Evolutionary conservation across 2,888 invertebrate species (phyloP).

Genomic region (Cylloceria caligata): DNA sequence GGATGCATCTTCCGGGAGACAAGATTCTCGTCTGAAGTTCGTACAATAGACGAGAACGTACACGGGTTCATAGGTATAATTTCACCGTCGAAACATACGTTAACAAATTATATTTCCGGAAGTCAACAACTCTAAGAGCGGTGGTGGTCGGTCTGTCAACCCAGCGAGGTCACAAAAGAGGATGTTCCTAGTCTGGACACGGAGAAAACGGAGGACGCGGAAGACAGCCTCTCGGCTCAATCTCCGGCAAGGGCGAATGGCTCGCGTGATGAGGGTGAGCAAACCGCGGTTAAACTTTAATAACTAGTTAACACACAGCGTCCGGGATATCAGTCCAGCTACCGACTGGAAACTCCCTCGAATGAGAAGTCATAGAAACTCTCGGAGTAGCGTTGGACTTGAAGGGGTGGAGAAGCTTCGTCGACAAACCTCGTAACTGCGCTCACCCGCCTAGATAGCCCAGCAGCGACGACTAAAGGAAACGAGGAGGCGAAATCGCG

Average conservation of each 20-base stretch:
- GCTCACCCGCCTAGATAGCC: constrained; percentile 21
- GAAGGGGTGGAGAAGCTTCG: constrained; percentile 18
- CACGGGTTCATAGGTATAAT: neutral
- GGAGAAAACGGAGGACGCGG: constrained; percentile 32
- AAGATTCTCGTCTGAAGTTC: neutral
- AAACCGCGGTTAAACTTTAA: constrained; percentile 79
- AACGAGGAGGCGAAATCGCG: constrained; percentile 58
- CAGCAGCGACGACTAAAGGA: constrained; percentile 36
- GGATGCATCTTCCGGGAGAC: neutral
- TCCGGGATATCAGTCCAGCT: constrained; percentile 76
- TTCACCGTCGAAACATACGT: constrained; percentile 2
- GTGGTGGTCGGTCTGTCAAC: constrained; percentile 19
- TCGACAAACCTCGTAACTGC: constrained; percentile 49
- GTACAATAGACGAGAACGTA: neutral
- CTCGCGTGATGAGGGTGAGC: constrained; percentile 73
- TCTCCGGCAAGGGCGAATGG: constrained; percentile 67
- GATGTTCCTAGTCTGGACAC: constrained; percentile 1
- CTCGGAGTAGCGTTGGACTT: constrained; percentile 38
- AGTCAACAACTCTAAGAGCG: neutral
- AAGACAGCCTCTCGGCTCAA: constrained; percentile 49
- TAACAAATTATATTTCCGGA: constrained; percentile 21
- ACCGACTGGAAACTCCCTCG: constrained; percentile 67
- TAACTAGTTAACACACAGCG: constrained; percentile 77
- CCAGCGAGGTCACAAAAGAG: neutral
- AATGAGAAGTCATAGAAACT: constrained; percentile 78